Conservation (phyloP, 2,888 invertebrate species). For the Limnephilus marmoratus region DNA sequence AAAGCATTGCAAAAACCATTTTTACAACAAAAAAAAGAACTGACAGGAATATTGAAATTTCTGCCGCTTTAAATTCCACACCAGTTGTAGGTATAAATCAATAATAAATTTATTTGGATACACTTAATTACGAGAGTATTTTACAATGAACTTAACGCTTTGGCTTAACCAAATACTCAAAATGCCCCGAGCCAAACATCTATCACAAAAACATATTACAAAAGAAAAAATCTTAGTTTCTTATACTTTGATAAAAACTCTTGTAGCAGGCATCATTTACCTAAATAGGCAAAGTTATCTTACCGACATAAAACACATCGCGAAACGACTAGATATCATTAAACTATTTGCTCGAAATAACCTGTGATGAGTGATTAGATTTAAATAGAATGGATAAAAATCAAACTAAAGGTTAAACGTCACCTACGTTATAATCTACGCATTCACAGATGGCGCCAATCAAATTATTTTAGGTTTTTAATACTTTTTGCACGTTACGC, state of each 20-base stretch:
- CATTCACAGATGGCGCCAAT: no score
- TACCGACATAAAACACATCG: neutral
- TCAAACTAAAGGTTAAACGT: no score
- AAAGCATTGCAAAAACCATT: neutral
- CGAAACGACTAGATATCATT: neutral
- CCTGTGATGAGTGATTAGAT: neutral
- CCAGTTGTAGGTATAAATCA: neutral
- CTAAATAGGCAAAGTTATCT: neutral
- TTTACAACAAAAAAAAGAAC: neutral
- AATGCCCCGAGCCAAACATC: neutral
- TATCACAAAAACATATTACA: neutral
- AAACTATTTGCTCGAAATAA: neutral
- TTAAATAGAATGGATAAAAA: neutral
- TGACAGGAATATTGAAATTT: neutral
- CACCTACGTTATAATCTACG: no score
- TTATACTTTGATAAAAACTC: neutral
- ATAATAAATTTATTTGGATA: neutral
- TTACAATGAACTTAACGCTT: neutral
- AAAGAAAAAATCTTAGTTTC: neutral
- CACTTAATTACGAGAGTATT: neutral
- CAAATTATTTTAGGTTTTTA: no score
- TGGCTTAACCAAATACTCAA: neutral
- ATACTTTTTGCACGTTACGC: no score
- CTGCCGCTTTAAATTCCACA: neutral
- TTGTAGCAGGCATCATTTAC: neutral